A percentile compares a stretch with the other conserved stretches of the same genome.
These are phyloP conservation scores for Diorhabda elongata DNA, from an alignment of 1,140 invertebrate species.

Conservation along the genomic window DNA sequence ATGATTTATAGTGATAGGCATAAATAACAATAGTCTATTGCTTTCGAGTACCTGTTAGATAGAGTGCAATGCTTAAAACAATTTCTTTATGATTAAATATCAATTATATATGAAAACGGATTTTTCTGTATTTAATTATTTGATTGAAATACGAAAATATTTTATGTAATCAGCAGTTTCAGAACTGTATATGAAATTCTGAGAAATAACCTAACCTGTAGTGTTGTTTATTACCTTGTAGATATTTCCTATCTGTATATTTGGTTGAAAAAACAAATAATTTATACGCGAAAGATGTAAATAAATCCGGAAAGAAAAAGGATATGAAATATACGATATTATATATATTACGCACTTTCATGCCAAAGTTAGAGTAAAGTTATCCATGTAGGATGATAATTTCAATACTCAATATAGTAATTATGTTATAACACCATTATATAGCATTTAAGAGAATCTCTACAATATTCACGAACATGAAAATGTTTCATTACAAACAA, in stretches of 20 bases:
- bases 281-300: constrained; percentile 37
- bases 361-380: constrained; percentile 48
- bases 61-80: too few relatives aligned
- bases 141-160: too few relatives aligned
- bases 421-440: constrained; percentile 17
- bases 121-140: too few relatives aligned
- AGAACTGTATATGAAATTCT: not conserved
- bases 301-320: constrained; percentile 43
- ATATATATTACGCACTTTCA: constrained; percentile 45
- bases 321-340: constrained; percentile 49
- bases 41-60: too few relatives aligned
- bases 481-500: too few relatives aligned
- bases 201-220: constrained; percentile 18
- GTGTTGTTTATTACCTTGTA: constrained; percentile 39
- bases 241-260: constrained; percentile 45
- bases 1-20: too few relatives aligned
- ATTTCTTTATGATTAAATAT: too few relatives aligned
- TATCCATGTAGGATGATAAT: constrained; percentile 43
- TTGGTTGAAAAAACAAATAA: constrained; percentile 37
- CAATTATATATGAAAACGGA: too few relatives aligned
- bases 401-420: constrained; percentile 33
- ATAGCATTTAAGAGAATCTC: constrained; percentile 18
- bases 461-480: too few relatives aligned
- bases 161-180: too few relatives aligned
- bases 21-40: too few relatives aligned